Percentiles rank a stretch among this genome's conserved stretches.
phyloP scores from a whole-genome alignment of 2,797 vertebrate species.

The Anguilla marmorata region DNA sequence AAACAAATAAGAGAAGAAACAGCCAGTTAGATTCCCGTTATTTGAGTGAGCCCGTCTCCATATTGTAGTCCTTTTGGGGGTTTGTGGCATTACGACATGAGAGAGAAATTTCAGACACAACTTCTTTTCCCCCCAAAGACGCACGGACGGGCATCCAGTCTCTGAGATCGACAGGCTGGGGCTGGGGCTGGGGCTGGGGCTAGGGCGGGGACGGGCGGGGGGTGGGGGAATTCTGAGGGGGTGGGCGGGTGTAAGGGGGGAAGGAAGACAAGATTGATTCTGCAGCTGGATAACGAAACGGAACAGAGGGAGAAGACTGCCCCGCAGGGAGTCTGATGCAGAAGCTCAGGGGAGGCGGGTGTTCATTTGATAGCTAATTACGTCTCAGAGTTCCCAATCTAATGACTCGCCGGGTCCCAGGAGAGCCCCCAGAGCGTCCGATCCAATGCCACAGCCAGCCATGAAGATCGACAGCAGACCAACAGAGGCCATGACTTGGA shows the following conservation, averaged over 20 bases:
- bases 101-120: neutral
- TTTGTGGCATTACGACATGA: neutral
- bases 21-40: neutral
- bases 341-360: neutral
- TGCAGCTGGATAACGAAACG: neutral
- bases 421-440: neutral
- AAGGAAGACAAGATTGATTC: neutral
- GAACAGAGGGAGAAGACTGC: neutral
- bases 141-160: neutral
- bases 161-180: neutral
- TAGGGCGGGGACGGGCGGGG: neutral
- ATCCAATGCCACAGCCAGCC: neutral
- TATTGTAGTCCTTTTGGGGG: neutral
- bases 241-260: neutral
- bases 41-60: neutral
- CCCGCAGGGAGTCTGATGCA: neutral
- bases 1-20: neutral
- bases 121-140: neutral
- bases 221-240: neutral
- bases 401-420: neutral
- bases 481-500: neutral
- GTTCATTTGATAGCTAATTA: slow-evolving; percentile 13
- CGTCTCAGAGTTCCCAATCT: neutral
- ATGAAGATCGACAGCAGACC: neutral
- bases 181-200: too few species aligned